Base-by-base conservation (phyloP, 2,888 invertebrate species). In the Orthosia gothica region DNA sequence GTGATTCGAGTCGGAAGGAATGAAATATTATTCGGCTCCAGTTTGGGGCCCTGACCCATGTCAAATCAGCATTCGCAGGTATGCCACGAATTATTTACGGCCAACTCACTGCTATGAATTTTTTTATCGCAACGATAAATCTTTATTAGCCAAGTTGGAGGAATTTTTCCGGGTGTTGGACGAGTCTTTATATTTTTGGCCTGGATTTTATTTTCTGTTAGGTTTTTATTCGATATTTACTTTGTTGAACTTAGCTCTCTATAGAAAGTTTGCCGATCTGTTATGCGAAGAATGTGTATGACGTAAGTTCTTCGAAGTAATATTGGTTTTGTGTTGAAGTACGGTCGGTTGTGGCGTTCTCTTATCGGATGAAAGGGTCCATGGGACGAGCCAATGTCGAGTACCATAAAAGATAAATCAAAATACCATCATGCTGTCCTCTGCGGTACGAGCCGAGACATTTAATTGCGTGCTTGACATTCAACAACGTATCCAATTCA, bases 21-120 rank as follows among this genome's bases (percentile, higher is more conserved):
- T 95, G 94, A 95, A 95, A 95, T 95, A 95, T 94, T 93, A 94
- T 92, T 91, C 91, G 91, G 90, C 90, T 89, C 84, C 87, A 89
- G 84, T 87, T 90, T 86, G 88, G 90, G 90, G 89, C 91, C 91
- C 92, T 95, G 95, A 95, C 95, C 95, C 95, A 91, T 94, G 95
- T 95, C 95, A 94, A 95, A 95, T 95, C 95, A 95, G 95, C 95
- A 95, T 95, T 95, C 92, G 92, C 95, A 95, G 95, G 95, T 95
- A 95, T 93, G 93, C 94, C 93, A 93, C 93, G 92, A 94, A 95
- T 95, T 95, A 95, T 95, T 95, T 95, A 95, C 94, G 94, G 92
- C 91, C 92, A 91, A 92, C 93, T 94, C 92, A 92, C 90, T 87
- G 94, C 94, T 94, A 95, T 94, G 94, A 95, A 94, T 87, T 82